phyloP scores from a whole-genome alignment of 1,140 invertebrate species.

The Rhyacophila brunnea region DNA sequence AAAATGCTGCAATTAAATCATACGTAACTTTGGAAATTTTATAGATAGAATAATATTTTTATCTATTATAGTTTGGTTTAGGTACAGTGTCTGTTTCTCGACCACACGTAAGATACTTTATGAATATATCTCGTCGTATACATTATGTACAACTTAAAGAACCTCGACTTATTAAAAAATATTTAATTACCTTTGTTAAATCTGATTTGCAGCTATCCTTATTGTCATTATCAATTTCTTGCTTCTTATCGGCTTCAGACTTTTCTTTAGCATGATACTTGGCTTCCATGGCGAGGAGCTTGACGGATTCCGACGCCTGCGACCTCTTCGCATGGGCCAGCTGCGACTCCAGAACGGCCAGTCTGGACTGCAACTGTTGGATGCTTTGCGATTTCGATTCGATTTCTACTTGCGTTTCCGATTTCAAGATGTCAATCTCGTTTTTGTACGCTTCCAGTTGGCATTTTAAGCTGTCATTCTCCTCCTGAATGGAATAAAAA shows the following conservation, averaged over 20 bases:
- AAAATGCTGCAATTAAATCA: too few relatives aligned
- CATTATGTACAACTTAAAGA: too few relatives aligned
- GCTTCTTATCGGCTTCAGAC: slow-evolving; percentile 50
- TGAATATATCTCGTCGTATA: too few relatives aligned
- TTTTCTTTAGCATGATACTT: slow-evolving; percentile 69
- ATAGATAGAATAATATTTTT: too few relatives aligned
- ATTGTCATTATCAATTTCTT: slow-evolving; percentile 39
- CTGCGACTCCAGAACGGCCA: slow-evolving; percentile 59
- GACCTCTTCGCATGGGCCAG: slow-evolving; percentile 46
- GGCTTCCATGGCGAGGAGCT: slow-evolving; percentile 59
- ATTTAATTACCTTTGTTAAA: neutral
- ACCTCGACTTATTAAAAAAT: too few relatives aligned
- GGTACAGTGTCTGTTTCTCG: too few relatives aligned
- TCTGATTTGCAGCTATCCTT: slow-evolving; percentile 17
- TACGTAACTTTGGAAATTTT: too few relatives aligned
- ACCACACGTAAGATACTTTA: too few relatives aligned
- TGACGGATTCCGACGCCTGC: slow-evolving; percentile 26
- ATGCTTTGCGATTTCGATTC: slow-evolving; percentile 50
- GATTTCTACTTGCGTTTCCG: slow-evolving; percentile 58
- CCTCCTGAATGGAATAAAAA: slow-evolving; percentile 72
- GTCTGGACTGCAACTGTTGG: slow-evolving; percentile 50
- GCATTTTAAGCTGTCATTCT: slow-evolving; percentile 87
- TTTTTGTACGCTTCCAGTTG: slow-evolving; percentile 94
- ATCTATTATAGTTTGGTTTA: too few relatives aligned
- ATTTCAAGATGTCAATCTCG: slow-evolving; percentile 73